Evolutionary conservation across 1,140 invertebrate species (phyloP).

Genomic region (Ceratitis capitata): DNA sequence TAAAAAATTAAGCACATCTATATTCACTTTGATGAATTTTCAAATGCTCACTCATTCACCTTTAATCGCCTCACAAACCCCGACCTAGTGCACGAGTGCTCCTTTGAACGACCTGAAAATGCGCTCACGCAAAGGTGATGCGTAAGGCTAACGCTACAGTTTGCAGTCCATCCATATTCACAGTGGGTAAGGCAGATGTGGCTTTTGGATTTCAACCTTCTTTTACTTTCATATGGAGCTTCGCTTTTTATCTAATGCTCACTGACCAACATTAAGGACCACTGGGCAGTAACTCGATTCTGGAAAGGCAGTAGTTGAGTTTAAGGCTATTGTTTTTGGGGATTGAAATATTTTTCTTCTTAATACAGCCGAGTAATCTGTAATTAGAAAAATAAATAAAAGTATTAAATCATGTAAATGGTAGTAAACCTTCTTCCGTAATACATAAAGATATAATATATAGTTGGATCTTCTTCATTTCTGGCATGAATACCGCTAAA

Average conservation of each 20-base stretch:
- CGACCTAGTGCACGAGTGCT: too few species aligned
- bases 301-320: neutral
- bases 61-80: slow-evolving; percentile 22
- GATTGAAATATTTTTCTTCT: too few species aligned
- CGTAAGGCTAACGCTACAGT: neutral
- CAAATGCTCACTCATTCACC: slow-evolving; percentile 14
- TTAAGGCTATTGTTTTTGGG: neutral
- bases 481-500: too few species aligned
- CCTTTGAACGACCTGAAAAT: neutral
- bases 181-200: neutral
- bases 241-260: neutral
- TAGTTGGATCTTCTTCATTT: too few species aligned
- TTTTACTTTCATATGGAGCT: too few species aligned
- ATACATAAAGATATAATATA: too few species aligned
- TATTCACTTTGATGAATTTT: slow-evolving; percentile 22
- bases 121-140: neutral
- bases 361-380: too few species aligned
- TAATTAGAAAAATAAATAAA: too few species aligned
- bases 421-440: too few species aligned
- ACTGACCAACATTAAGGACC: neutral
- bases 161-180: neutral
- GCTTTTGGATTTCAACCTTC: neutral
- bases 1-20: neutral
- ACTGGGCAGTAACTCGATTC: neutral
- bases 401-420: too few species aligned